These are phyloP conservation scores for Clarias gariepinus DNA, from an alignment of 2,113 vertebrate species.

Conservation along the genomic window DNA sequence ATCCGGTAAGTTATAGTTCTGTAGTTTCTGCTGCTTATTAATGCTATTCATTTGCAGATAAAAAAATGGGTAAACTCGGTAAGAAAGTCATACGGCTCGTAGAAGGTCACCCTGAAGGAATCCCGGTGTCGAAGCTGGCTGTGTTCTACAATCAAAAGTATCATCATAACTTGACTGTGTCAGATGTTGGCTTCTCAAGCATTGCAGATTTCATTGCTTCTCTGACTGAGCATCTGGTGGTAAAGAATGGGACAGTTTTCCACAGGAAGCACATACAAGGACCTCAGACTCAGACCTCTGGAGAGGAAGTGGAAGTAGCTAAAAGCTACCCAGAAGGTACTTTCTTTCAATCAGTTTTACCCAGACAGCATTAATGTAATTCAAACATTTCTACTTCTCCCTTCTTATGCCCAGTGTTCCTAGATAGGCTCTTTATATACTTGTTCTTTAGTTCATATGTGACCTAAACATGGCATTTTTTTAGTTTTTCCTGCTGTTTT, in stretches of 20 bases:
- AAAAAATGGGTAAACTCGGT: constrained; percentile 10
- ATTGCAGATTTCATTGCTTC: constrained; percentile 21
- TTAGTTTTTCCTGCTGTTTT: background rate
- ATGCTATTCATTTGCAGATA: constrained; percentile 24
- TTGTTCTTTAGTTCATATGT: background rate
- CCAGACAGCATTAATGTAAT: background rate
- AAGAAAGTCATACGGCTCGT: constrained; percentile 16
- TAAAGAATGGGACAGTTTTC: constrained; percentile 23
- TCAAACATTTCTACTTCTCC: background rate
- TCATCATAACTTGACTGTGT: background rate
- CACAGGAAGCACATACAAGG: constrained; percentile 1
- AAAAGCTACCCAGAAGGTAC: background rate
- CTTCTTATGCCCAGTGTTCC: background rate
- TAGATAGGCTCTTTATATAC: background rate
- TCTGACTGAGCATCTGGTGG: background rate
- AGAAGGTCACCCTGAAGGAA: constrained; percentile 15
- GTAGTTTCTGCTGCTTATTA: background rate
- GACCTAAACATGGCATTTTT: background rate
- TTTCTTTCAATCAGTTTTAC: background rate
- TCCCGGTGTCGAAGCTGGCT: constrained; percentile 12
- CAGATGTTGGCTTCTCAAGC: constrained; percentile 11
- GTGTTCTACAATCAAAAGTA: constrained; percentile 1
- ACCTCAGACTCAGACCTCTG: background rate
- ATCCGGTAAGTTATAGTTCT: background rate
- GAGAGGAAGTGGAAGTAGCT: background rate